Evolutionary conservation across 2,797 vertebrate genomes (phyloP).

Genomic region (Bradypodion pumilum): DNA sequence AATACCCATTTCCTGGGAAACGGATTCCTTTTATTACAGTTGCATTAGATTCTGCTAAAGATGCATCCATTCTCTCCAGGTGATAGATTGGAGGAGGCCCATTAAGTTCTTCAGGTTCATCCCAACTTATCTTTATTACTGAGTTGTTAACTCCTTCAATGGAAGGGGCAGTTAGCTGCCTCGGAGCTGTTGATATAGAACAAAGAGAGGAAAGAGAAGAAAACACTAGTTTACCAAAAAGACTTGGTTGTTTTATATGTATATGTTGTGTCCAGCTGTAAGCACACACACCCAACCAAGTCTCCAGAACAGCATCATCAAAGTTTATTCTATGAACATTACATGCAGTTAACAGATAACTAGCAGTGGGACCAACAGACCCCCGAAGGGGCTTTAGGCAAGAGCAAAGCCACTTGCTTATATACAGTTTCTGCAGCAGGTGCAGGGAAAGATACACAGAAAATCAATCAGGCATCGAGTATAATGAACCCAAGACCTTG

Average conservation of each 20-base stretch:
- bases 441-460: no score
- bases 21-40: slow-evolving; percentile 81
- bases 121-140: slow-evolving; percentile 81
- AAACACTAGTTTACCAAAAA: slow-evolving; percentile 6
- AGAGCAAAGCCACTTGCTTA: no score
- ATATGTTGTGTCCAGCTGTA: no score
- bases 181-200: slow-evolving; percentile 77
- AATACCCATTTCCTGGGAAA: slow-evolving; percentile 86
- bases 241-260: not conserved
- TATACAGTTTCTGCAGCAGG: no score
- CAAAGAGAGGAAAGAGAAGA: not conserved
- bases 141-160: slow-evolving; percentile 82
- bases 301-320: no score
- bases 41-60: slow-evolving; percentile 76
- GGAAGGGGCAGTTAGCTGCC: slow-evolving; percentile 75
- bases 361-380: no score
- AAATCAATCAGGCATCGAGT: no score
- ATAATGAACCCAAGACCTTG: no score
- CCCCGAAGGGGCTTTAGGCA: no score
- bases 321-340: no score
- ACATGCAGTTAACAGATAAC: no score
- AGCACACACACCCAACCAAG: no score
- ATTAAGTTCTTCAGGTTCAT: slow-evolving; percentile 82
- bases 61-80: slow-evolving; percentile 86
- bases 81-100: slow-evolving; percentile 87